phyloP scores from a whole-genome alignment of 2,888 invertebrate genomes.

The Philaethria dido region DNA sequence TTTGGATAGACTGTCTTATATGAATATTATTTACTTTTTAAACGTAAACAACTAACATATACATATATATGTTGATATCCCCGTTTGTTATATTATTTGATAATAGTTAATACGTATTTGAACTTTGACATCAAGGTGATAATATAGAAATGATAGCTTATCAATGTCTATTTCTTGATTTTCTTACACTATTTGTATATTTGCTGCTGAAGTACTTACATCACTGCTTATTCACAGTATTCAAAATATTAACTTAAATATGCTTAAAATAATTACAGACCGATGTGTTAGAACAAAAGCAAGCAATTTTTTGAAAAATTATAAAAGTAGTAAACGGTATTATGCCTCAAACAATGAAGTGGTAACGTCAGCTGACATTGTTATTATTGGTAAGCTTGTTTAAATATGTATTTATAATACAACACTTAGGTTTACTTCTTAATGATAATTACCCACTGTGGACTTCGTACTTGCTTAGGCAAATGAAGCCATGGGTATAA shows the following conservation, averaged over 20 bases:
- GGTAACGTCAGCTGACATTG: conserved; percentile 87
- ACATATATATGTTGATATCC: no score
- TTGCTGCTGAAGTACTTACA: conserved; percentile 24
- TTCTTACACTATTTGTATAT: conserved; percentile 26
- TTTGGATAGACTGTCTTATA: no score
- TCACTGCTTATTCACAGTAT: conserved; percentile 14
- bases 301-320: conserved; percentile 58
- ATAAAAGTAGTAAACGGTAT: conserved; percentile 52
- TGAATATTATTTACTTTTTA: background rate
- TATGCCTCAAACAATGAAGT: conserved; percentile 61
- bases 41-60: no score
- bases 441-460: no score
- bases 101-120: conserved; percentile 28
- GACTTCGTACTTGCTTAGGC: no score
- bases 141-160: conserved; percentile 34
- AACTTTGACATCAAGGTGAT: conserved; percentile 36
- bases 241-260: conserved; percentile 48
- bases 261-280: conserved; percentile 70
- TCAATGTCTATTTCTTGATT: conserved; percentile 35
- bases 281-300: conserved; percentile 55
- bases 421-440: no score
- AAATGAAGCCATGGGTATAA: no score
- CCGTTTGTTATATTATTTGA: conserved; percentile 20
- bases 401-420: no score
- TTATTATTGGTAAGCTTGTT: conserved; percentile 86